phyloP scores from a whole-genome alignment of 1,140 invertebrate genomes.

The Trichonephila clavipes region DNA sequence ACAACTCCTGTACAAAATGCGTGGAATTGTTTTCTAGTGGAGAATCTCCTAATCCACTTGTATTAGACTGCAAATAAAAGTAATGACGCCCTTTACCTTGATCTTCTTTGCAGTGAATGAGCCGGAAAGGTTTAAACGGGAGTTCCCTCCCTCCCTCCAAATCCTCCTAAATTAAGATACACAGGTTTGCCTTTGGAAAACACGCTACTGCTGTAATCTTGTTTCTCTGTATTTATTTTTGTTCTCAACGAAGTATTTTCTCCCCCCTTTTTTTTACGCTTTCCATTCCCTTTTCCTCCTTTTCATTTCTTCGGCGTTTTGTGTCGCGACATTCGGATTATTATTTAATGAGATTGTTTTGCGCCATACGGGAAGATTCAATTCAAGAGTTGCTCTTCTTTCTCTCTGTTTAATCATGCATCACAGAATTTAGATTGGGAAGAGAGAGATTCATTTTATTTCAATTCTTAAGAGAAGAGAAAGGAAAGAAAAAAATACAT shows the following conservation, averaged over 20 bases:
- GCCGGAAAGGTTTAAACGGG: conserved; percentile 67
- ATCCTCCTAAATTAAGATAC: conserved; percentile 73
- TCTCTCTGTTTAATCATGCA: background rate
- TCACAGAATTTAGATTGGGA: background rate
- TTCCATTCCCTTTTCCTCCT: too few species aligned
- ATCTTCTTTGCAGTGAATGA: conserved; percentile 59
- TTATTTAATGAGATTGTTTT: conserved; percentile 58
- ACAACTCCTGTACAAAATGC: conserved; percentile 1
- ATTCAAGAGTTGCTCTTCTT: background rate
- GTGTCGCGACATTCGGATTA: conserved; percentile 38
- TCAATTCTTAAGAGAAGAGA: background rate
- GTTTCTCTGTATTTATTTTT: conserved; percentile 57
- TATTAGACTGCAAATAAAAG: conserved; percentile 68
- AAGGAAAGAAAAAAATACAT: background rate
- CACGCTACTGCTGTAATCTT: conserved; percentile 51
- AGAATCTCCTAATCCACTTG: conserved; percentile 44
- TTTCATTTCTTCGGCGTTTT: conserved; percentile 10
- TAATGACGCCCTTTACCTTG: conserved; percentile 50
- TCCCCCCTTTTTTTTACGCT: background rate
- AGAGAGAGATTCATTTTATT: background rate
- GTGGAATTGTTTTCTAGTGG: background rate
- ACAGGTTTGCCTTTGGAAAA: conserved; percentile 57
- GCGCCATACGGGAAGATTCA: conserved; percentile 27
- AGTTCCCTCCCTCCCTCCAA: conserved; percentile 2
- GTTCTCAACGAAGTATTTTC: background rate